A percentile compares a stretch with the other conserved stretches of the same genome.
Evolutionary conservation across 1,140 invertebrate genomes (phyloP).

Genomic region (Ladona fulva): DNA sequence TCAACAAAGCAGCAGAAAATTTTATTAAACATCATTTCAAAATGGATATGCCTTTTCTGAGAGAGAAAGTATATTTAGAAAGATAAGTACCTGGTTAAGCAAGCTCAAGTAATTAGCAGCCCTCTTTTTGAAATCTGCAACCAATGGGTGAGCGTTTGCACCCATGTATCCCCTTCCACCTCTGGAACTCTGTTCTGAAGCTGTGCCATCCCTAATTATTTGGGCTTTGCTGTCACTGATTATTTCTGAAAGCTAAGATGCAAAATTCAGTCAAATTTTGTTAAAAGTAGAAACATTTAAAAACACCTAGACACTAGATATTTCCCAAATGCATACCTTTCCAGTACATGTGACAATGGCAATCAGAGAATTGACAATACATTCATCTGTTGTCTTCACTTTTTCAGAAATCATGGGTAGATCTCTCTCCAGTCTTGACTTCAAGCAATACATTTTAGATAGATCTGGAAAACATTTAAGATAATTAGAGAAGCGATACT

Average conservation of each 20-base stretch:
- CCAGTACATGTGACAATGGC: slow-evolving; percentile 31
- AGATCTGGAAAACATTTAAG: slow-evolving; percentile 31
- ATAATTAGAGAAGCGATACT: too few species aligned
- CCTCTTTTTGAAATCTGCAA: slow-evolving; percentile 19
- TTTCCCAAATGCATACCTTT: slow-evolving; percentile 26
- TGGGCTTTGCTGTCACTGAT: not conserved
- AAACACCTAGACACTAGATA: not conserved
- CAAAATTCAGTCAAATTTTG: not conserved
- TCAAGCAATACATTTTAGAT: slow-evolving; percentile 38
- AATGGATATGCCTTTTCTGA: too few species aligned
- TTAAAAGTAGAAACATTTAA: not conserved
- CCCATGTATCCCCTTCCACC: not conserved
- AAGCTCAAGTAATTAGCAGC: slow-evolving; percentile 20
- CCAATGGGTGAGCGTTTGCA: slow-evolving; percentile 16
- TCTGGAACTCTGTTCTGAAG: not conserved
- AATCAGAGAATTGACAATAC: slow-evolving; percentile 36
- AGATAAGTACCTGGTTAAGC: slow-evolving; percentile 18
- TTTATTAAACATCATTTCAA: too few species aligned
- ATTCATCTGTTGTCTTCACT: slow-evolving; percentile 36
- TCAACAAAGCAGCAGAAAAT: too few species aligned
- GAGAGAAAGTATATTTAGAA: too few species aligned
- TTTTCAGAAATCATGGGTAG: slow-evolving; percentile 36
- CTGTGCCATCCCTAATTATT: not conserved
- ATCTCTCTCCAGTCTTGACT: slow-evolving; percentile 37
- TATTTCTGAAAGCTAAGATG: slow-evolving; percentile 5